phyloP scores from a whole-genome alignment of 1,140 invertebrate genomes.

The Brachionus koreanus region DNA sequence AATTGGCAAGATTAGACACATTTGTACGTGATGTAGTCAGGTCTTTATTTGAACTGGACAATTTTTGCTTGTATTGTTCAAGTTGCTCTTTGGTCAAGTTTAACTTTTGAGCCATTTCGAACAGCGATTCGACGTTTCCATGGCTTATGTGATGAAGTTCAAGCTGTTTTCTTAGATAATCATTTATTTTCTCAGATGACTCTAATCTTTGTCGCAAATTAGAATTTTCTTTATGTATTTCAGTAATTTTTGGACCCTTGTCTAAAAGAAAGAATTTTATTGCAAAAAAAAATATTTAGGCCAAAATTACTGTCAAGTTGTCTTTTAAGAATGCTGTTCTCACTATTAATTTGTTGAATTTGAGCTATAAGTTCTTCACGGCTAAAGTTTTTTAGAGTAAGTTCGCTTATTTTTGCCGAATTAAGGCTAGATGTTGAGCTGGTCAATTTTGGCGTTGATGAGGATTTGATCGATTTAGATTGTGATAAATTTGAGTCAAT shows the following conservation, averaged over 20 bases:
- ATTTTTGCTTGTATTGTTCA: conserved; percentile 14
- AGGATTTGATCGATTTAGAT: neutral
- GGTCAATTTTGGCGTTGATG: neutral
- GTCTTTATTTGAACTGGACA: neutral
- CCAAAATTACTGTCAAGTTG: neutral
- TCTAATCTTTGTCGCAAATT: conserved; percentile 19
- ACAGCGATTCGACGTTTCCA: neutral
- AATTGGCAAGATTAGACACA: neutral
- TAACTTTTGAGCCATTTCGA: conserved; percentile 37
- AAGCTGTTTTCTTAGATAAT: conserved; percentile 8
- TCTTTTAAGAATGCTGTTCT: conserved; percentile 4
- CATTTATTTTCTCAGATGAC: neutral
- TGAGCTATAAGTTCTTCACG: neutral
- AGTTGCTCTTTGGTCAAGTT: conserved; percentile 25
- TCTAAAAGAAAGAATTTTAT: neutral
- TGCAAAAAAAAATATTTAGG: neutral
- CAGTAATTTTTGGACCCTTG: neutral
- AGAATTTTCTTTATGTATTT: conserved; percentile 24
- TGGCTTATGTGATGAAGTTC: conserved; percentile 4
- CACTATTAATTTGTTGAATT: conserved; percentile 6
- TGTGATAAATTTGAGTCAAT: neutral
- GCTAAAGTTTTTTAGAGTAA: conserved; percentile 21
- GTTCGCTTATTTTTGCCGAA: neutral
- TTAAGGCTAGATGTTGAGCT: neutral
- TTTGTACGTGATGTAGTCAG: neutral